Evolutionary conservation across 2,113 vertebrate genomes (phyloP).

Genomic region (Corythornis madagascariensis): DNA sequence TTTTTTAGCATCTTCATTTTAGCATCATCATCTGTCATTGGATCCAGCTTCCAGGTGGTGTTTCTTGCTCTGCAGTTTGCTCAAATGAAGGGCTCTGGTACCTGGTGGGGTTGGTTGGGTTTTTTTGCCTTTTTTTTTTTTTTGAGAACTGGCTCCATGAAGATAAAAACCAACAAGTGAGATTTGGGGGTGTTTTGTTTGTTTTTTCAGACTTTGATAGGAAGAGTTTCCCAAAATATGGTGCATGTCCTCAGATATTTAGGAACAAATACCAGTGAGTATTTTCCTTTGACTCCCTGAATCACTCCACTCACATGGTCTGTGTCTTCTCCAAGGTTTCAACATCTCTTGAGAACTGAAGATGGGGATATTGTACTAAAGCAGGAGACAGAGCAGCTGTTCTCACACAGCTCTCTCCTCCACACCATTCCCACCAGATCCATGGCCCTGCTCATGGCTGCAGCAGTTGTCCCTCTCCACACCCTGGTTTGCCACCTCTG

Average conservation of each 20-base stretch:
- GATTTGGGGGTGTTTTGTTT: neutral
- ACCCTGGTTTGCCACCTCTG: neutral
- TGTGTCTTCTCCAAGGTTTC: neutral
- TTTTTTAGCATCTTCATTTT: slow-evolving; percentile 6
- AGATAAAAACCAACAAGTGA: neutral
- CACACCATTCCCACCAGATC: neutral
- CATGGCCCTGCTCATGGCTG: accelerated
- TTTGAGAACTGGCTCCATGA: neutral
- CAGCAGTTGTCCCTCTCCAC: neutral
- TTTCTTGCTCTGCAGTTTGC: neutral
- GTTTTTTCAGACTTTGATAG: neutral
- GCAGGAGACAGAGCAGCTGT: neutral
- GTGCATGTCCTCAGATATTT: neutral
- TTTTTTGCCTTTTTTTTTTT: neutral
- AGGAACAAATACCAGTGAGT: neutral
- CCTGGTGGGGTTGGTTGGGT: neutral
- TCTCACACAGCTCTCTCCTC: neutral
- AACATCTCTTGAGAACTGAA: neutral
- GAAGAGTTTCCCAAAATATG: neutral
- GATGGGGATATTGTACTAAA: neutral
- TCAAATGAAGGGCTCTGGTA: neutral
- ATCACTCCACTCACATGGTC: neutral
- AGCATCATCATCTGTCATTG: neutral
- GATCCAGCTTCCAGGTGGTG: slow-evolving; percentile 48
- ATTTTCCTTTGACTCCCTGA: neutral